Evolutionary conservation across 1,140 invertebrate genomes (phyloP), one percentile per base, ranked within the genome.

Genomic region (Copidosoma floridanum): DNA sequence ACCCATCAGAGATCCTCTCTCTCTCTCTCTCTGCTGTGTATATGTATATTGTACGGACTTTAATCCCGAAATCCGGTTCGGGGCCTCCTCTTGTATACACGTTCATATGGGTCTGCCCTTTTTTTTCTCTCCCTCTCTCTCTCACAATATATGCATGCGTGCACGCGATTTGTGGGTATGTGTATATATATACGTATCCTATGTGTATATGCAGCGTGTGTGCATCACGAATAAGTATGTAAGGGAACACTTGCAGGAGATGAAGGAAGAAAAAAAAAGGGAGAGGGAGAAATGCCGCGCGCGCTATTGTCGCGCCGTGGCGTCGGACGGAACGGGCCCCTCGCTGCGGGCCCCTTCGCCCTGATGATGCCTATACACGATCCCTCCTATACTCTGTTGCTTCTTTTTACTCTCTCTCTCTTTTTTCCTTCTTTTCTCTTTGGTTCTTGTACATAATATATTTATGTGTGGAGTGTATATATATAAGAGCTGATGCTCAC

Each of bases 31-130:
- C 41, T 32, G 14, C 7, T 21, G n/a, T 56, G 24, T 46, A 47
- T 46, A 61, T 24, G 43, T n/a, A n/a, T n/a, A n/a, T n/a, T n/a
- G n/a, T n/a, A n/a, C n/a, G 51, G 54, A 56, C 43, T 68, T 72
- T 73, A 73, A 72, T 72, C 70, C 73, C 66, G 54, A 73, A 72
- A 73, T 75, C 73, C 73, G 71, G 73, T 75, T 75, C 66, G 69
- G 41, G 56, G 61, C 52, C 51, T n/a, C n/a, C n/a, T 58, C 57
- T 26, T 37, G 37, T 51, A 56, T 56, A 23, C 14, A 47, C 21
- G 44, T 47, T 16, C 12, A 47, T n/a, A n/a, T n/a, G n/a, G n/a
- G n/a, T n/a, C n/a, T n/a, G n/a, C n/a, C n/a, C 40, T 14, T 43
- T 18, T 18, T 43, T 20, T 18, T 43, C 40, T n/a, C 21, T 43